Base-by-base conservation (phyloP, 2,888 invertebrate genomes). In the Plagiodera versicolora region DNA sequence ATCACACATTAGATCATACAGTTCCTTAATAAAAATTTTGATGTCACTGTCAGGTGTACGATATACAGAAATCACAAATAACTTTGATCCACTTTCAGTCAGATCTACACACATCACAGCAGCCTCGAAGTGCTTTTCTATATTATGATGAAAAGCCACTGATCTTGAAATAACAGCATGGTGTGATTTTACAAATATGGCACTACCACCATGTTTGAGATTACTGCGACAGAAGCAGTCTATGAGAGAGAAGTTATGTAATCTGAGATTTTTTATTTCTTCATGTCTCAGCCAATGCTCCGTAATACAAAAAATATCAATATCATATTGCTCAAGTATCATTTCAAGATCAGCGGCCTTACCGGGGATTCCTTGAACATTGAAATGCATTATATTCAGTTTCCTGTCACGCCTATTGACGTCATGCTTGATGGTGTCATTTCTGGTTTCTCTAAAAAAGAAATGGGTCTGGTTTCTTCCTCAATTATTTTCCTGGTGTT, bases 391-490 rank as follows among this genome's bases (percentile, higher is more conserved):
- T 46, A 14, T 14, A 9, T 46, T 46, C 24, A 24, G 24, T 18
- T 47, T 47, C 3, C 47, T 47, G 20, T 47, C 18, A 18, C 1
- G 19, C 47, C 47, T 10, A 17, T 18, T 47, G 48, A 48, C 28
- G 28, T 20, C 4, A 20, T 18, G 48, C 28, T 48, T 48, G 48
- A 48, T 48, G 16, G 19, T 48, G 48, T 48, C 14, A 48, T 48
- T 48, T 48, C 48, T 48, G 48, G 48, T 48, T 48, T 48, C 48
- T 48, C 48, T 48, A 20, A 49, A 49, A 49, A 49, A 49, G 28
- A 49, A 28, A 28, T 49, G 28, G 49, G 49, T 49, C 49, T 30
- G 30, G 30, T 49, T 49, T 32, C 3, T 11, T 32, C 32, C 32
- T 32, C 24, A 24, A 24, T 24, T 3, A 24, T 24, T 24, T 24